Evolutionary conservation across 1,140 invertebrate genomes (phyloP).

Genomic region (Philaenus spumarius): DNA sequence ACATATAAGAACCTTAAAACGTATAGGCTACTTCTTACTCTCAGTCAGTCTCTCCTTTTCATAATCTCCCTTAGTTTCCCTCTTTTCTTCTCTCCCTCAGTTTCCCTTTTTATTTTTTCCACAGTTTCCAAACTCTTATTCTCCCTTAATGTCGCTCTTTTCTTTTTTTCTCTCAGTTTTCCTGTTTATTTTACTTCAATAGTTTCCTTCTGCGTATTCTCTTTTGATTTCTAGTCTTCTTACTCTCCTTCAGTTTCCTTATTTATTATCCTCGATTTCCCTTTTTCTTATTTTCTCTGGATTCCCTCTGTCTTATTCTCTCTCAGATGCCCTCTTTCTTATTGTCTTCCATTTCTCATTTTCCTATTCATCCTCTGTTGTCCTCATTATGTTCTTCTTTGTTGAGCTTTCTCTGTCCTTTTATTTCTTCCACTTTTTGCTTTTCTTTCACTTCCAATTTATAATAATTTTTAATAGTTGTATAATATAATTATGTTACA

Average conservation of each 20-base stretch:
- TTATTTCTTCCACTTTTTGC: too few species aligned
- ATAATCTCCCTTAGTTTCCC: neutral
- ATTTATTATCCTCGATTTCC: neutral
- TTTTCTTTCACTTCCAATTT: too few species aligned
- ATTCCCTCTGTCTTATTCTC: neutral
- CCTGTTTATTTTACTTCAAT: neutral
- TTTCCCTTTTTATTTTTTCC: neutral
- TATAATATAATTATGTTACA: too few species aligned
- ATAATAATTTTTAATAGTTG: too few species aligned
- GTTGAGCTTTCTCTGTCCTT: too few species aligned
- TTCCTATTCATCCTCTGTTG: too few species aligned
- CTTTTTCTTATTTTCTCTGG: too few species aligned
- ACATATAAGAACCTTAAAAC: too few species aligned
- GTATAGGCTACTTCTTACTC: too few species aligned
- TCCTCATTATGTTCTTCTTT: too few species aligned
- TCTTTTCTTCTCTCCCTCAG: neutral
- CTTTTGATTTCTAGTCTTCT: neutral
- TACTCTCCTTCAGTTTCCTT: too few species aligned
- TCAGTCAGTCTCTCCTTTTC: neutral
- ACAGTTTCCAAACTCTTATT: neutral
- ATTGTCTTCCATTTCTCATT: neutral
- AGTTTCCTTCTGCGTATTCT: neutral
- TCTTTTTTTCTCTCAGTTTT: neutral
- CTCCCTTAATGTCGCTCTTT: neutral
- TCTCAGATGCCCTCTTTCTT: neutral